Evolutionary conservation across 30 jellyfish, hydroid and myxozoan genomes (phyloP).

Genomic region (Hydractinia echinata): DNA sequence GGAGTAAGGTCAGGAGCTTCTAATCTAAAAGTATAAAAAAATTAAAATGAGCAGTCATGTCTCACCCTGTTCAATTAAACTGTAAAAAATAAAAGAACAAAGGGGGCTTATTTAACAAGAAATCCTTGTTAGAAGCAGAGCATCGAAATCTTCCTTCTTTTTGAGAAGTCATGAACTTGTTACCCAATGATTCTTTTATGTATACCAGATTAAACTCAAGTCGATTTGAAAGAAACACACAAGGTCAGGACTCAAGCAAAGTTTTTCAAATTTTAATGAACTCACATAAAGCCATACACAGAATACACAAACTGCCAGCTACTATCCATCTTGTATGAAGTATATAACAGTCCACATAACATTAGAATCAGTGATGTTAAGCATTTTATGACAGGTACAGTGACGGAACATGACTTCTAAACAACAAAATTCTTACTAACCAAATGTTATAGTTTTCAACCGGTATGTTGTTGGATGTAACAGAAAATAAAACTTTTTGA

Average conservation of each 20-base stretch:
- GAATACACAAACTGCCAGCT: slow-evolving; percentile 52
- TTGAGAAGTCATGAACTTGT: no score
- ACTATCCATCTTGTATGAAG: slow-evolving; percentile 39
- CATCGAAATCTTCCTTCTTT: no score
- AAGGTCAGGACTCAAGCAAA: no score
- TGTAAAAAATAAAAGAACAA: neutral
- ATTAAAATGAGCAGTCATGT: neutral
- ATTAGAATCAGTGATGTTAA: neutral
- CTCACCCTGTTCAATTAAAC: neutral
- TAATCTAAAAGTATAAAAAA: slow-evolving; percentile 42
- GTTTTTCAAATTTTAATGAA: neutral
- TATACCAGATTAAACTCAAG: no score
- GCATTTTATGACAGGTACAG: neutral
- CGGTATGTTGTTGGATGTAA: no score
- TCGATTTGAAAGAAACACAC: no score
- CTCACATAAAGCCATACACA: slow-evolving; percentile 64
- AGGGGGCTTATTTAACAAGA: neutral
- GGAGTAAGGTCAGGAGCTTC: slow-evolving; percentile 87
- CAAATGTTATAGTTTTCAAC: no score
- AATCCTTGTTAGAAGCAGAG: no score
- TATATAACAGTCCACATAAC: neutral
- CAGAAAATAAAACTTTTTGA: no score
- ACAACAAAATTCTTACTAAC: no score
- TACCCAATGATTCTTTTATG: no score
- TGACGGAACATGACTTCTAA: no score